Percentiles rank a stretch among this genome's conserved stretches.
phyloP scores from a whole-genome alignment of 2,888 invertebrate species.

The Ophraella communa region DNA sequence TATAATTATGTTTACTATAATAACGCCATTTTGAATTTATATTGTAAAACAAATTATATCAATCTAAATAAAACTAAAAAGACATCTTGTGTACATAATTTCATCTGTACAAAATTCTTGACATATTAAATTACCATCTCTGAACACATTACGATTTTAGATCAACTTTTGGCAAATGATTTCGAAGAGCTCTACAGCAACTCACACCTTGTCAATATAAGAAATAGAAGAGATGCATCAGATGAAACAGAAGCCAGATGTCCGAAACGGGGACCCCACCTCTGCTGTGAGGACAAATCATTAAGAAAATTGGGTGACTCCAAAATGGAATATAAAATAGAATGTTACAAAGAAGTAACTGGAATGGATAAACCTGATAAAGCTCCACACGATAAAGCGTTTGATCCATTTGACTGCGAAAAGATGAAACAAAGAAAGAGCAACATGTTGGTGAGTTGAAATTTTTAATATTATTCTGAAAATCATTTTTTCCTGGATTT shows the following conservation, averaged over 20 bases:
- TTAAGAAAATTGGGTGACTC: conserved; percentile 48
- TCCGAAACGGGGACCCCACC: conserved; percentile 41
- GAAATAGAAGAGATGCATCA: conserved; percentile 51
- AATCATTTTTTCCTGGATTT: too few relatives aligned
- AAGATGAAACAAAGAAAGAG: conserved; percentile 51
- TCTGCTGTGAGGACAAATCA: conserved; percentile 53
- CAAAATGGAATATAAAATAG: conserved; percentile 47
- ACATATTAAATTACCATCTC: too few relatives aligned
- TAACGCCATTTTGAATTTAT: too few relatives aligned
- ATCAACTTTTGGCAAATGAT: conserved; percentile 50
- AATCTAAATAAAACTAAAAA: too few relatives aligned
- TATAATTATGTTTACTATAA: too few relatives aligned
- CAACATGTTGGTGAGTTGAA: conserved; percentile 52
- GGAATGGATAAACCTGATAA: conserved; percentile 45
- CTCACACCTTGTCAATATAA: conserved; percentile 30
- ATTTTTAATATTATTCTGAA: too few relatives aligned
- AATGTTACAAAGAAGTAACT: conserved; percentile 52
- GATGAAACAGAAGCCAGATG: conserved; percentile 48
- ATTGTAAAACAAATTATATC: too few relatives aligned
- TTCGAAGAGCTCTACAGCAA: conserved; percentile 45
- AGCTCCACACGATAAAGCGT: conserved; percentile 28
- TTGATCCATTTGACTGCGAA: conserved; percentile 57
- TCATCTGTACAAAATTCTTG: too few relatives aligned
- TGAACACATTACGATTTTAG: conserved; percentile 38
- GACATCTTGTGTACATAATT: too few relatives aligned